These are phyloP conservation scores for Ametastegia equiseti DNA, from an alignment of 2,888 invertebrate genomes.

Conservation along the genomic window DNA sequence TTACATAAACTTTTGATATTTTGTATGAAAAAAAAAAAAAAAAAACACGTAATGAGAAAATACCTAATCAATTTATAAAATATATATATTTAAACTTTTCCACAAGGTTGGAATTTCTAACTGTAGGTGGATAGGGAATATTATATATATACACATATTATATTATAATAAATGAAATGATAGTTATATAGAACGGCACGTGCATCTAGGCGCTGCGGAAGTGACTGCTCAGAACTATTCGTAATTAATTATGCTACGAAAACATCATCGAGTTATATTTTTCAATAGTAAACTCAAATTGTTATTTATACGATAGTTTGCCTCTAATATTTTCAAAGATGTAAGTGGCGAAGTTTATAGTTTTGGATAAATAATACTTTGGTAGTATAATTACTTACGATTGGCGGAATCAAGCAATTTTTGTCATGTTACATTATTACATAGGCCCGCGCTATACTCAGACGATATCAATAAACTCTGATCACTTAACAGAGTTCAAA, in stretches of 20 bases:
- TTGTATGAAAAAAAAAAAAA: too few relatives aligned
- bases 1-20: conserved; percentile 40
- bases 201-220: not conserved
- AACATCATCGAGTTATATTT: conserved; percentile 18
- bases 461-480: not conserved
- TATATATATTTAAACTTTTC: conserved; percentile 30
- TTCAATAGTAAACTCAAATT: not conserved
- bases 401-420: conserved; percentile 8
- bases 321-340: conserved; percentile 7
- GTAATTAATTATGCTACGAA: conserved; percentile 18
- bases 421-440: not conserved
- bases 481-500: not conserved
- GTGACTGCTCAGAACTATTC: not conserved
- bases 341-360: not conserved
- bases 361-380: not conserved
- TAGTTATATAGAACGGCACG: conserved; percentile 3
- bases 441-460: not conserved
- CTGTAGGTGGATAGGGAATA: conserved; percentile 20
- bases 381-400: conserved; percentile 16
- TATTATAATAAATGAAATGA: conserved; percentile 6
- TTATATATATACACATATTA: conserved; percentile 1
- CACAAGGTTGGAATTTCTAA: conserved; percentile 15
- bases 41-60: conserved; percentile 18
- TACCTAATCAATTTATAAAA: conserved; percentile 30
- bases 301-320: not conserved